A percentile compares a stretch with the other conserved stretches of the same genome.
Conservation (phyloP, 35 echinoderm and acorn worm species). For the Strongylocentrotus purpuratus region DNA sequence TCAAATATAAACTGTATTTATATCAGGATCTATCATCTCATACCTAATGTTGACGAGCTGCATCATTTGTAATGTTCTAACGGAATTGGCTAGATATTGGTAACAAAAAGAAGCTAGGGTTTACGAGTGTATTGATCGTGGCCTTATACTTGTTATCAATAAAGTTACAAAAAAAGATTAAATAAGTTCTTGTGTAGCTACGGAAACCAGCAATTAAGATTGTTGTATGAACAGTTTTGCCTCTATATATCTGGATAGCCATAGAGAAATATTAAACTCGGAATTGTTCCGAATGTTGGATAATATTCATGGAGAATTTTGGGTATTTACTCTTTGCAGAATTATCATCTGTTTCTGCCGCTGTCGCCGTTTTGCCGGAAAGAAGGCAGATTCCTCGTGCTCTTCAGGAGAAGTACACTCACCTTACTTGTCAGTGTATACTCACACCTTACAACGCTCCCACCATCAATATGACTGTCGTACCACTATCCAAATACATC, state of each 20-base stretch:
- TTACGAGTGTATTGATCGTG: no score
- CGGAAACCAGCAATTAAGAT: no score
- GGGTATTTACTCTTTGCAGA: neutral
- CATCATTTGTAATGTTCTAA: no score
- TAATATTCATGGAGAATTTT: neutral
- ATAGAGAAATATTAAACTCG: no score
- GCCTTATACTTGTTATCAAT: no score
- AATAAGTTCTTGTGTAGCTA: no score
- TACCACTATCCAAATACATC: constrained; percentile 31
- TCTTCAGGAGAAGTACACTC: neutral
- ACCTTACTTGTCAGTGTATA: neutral
- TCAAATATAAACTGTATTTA: neutral
- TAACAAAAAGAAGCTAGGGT: no score
- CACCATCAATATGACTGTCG: neutral
- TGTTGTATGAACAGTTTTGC: no score
- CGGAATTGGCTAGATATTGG: no score
- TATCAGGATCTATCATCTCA: neutral
- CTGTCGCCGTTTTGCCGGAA: neutral
- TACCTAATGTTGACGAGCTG: neutral
- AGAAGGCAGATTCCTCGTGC: neutral
- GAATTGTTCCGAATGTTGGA: no score
- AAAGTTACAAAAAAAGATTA: no score
- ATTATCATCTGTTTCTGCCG: neutral
- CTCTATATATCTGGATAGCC: no score
- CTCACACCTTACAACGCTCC: constrained; percentile 17